These are phyloP conservation scores for Enhydra lutris DNA, from an alignment of 2,113 vertebrate genomes.

Conservation along the genomic window DNA sequence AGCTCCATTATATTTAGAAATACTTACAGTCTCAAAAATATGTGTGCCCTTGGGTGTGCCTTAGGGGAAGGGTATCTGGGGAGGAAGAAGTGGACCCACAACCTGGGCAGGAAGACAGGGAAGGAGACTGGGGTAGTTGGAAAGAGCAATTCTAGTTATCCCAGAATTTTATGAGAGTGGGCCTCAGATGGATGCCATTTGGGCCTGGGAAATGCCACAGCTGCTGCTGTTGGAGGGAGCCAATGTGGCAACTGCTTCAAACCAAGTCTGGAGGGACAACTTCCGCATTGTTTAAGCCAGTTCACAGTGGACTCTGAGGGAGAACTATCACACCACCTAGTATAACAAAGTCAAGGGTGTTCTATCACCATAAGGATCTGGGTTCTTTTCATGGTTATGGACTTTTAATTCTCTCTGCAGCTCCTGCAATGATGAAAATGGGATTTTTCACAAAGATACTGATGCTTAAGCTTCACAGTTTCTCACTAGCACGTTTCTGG, in stretches of 20 bases:
- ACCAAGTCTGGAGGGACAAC: neutral
- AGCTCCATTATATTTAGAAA: neutral
- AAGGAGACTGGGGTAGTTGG: neutral
- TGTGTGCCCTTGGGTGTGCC: neutral
- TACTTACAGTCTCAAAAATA: neutral
- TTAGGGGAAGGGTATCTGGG: neutral
- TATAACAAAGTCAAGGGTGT: neutral
- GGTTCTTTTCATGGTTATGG: neutral
- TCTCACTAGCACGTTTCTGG: neutral
- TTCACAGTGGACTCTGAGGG: neutral
- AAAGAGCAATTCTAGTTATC: neutral
- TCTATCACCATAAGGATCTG: too few species aligned
- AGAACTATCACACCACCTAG: neutral
- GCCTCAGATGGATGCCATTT: neutral
- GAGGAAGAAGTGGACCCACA: neutral
- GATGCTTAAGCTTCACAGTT: neutral
- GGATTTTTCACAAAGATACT: neutral
- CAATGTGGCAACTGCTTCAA: neutral
- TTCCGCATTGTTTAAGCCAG: neutral
- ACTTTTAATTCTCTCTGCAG: neutral
- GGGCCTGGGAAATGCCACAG: neutral
- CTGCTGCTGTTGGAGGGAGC: neutral
- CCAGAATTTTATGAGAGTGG: neutral
- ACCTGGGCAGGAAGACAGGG: neutral
- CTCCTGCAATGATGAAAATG: neutral